phyloP scores from a whole-genome alignment of 2,888 invertebrate genomes.

The Andrena praecox region DNA sequence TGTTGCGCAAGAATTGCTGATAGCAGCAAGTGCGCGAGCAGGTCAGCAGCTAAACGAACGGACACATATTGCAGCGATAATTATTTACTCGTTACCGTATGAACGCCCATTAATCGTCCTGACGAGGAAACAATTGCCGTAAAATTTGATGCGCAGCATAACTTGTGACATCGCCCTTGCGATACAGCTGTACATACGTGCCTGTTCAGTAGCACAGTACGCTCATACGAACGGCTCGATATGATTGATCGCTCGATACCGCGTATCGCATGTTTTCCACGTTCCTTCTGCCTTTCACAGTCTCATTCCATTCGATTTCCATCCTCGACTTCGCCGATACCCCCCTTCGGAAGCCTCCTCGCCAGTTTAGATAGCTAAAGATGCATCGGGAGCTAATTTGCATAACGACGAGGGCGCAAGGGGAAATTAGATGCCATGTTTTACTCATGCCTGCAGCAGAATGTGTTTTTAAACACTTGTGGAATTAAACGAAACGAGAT shows the following conservation, averaged over 20 bases:
- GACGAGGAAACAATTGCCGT: constrained; percentile 30
- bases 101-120: constrained; percentile 18
- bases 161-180: constrained; percentile 5
- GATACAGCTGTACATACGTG: constrained; percentile 26
- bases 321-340: not conserved
- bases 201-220: not conserved
- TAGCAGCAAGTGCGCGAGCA: not conserved
- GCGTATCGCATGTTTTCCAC: not conserved
- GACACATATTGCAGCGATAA: not conserved
- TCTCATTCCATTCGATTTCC: not conserved
- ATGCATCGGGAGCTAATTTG: not conserved
- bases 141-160: constrained; percentile 14
- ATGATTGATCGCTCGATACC: constrained; percentile 28
- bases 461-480: not conserved
- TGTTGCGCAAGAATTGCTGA: not conserved
- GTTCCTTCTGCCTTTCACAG: not conserved
- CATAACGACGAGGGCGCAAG: not conserved
- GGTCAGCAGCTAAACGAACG: not conserved
- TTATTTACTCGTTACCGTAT: constrained; percentile 24
- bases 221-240: constrained; percentile 16
- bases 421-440: constrained; percentile 3
- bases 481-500: not conserved
- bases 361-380: not conserved
- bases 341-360: not conserved
- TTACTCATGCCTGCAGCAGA: not conserved